phyloP scores from a whole-genome alignment of 2,888 invertebrate species.

The Nebria brevicollis region DNA sequence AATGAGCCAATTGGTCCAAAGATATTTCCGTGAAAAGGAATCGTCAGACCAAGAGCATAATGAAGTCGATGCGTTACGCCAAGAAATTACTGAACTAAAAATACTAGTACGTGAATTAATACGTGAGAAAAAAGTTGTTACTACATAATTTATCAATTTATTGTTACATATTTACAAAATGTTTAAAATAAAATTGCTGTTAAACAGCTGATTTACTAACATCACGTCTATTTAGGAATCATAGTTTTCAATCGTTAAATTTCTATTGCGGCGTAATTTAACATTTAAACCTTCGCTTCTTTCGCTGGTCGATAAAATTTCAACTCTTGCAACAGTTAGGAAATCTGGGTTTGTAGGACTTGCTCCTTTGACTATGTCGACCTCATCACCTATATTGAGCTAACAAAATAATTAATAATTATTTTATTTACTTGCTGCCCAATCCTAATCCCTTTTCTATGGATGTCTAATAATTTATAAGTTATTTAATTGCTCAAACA shows the following conservation, averaged over 20 bases:
- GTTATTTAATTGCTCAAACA: too few relatives aligned
- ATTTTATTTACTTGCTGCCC: neutral
- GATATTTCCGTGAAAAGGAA: constrained; percentile 69
- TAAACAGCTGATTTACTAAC: constrained; percentile 2
- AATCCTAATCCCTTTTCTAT: too few relatives aligned
- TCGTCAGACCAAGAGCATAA: constrained; percentile 58
- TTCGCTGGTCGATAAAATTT: constrained; percentile 68
- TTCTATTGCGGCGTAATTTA: constrained; percentile 74
- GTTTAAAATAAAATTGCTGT: neutral
- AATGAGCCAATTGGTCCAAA: constrained; percentile 70
- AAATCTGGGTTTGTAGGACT: constrained; percentile 76
- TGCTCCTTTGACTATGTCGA: constrained; percentile 78
- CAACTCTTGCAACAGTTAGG: constrained; percentile 75
- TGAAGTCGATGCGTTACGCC: constrained; percentile 64
- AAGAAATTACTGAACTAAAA: constrained; percentile 63
- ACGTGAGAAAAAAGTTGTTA: neutral
- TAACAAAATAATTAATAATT: constrained; percentile 57
- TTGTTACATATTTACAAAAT: constrained; percentile 4
- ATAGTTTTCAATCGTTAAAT: constrained; percentile 80
- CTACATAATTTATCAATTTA: neutral
- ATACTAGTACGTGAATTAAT: constrained; percentile 55
- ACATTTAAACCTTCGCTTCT: constrained; percentile 69
- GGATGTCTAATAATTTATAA: too few relatives aligned
- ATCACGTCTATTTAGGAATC: constrained; percentile 6
- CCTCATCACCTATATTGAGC: constrained; percentile 77